These are phyloP conservation scores for Hippocampus guttulatus DNA, from an alignment of 2,113 vertebrate genomes.

Conservation along the genomic window DNA sequence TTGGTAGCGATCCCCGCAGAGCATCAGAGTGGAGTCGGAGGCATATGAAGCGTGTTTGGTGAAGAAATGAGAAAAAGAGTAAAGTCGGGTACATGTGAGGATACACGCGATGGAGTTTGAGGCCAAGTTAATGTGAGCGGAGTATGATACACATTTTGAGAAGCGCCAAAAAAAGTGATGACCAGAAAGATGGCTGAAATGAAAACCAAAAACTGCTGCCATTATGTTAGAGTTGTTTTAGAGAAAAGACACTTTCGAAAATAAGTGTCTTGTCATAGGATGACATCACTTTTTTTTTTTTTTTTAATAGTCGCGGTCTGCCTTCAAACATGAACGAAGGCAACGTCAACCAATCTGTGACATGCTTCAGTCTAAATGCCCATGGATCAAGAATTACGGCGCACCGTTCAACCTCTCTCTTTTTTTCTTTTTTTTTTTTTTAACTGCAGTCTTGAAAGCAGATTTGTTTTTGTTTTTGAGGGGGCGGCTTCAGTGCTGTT, in stretches of 20 bases:
- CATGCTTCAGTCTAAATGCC: too few species aligned
- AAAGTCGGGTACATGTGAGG: slow-evolving; percentile 4
- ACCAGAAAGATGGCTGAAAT: not conserved
- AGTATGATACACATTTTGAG: not conserved
- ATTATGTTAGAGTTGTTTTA: slow-evolving; percentile 1
- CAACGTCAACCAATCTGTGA: too few species aligned
- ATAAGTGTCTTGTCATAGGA: not conserved
- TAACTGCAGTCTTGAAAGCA: too few species aligned
- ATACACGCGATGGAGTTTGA: slow-evolving; percentile 12
- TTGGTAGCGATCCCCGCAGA: slow-evolving; percentile 24
- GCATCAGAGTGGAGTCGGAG: not conserved
- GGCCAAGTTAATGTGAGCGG: slow-evolving; percentile 1
- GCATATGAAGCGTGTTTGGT: slow-evolving; percentile 26
- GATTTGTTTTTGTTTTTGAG: too few species aligned
- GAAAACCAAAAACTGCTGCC: not conserved
- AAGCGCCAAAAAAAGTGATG: not conserved
- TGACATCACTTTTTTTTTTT: not conserved
- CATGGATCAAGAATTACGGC: too few species aligned
- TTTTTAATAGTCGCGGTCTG: too few species aligned
- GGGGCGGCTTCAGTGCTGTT: not conserved
- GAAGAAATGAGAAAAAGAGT: slow-evolving; percentile 13
- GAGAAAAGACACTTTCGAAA: not conserved
- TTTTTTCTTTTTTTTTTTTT: too few species aligned
- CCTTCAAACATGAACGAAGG: too few species aligned
- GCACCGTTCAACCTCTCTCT: too few species aligned